Base-by-base conservation (phyloP, 2,113 vertebrate genomes). In the Chlamydotis undulata region DNA sequence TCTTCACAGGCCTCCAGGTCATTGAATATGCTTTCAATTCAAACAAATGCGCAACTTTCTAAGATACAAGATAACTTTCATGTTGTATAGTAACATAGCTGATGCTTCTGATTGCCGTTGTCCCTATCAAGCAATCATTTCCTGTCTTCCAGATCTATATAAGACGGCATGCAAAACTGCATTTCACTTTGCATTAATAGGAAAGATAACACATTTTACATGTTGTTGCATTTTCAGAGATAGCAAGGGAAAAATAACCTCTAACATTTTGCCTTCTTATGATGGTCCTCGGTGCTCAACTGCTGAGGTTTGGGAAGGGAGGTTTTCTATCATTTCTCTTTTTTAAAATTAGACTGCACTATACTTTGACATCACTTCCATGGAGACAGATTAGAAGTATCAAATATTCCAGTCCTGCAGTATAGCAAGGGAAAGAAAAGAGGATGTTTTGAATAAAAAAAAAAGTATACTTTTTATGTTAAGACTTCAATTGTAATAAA, bases 161-260 rank as follows among this genome's bases (percentile, higher is more conserved):
- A 67, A 70, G 70, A 93, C 92, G 92, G 70, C 67, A 93, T 93
- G 95, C 63, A 93, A 94, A 96, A 88, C 67, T 75, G 70, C 63
- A 80, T 95, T 97, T 91, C 84, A 39, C 69, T 96, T 94, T 93
- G 92, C 90, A 97, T 96, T 96, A 96, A 93, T 94, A 74, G 63
- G 50, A 90, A 96, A 94, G 95, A 97, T 97, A 96, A 96, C 84
- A 47, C 50, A 39, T 91, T 94, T 92, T 89, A 74, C 83, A 74
- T 90, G 81, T 84, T 87, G 87, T 91, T 91, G 78, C n/a, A 55
- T 91, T 96, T 97, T 87, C 37, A 47, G 93, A 96, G 93, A 94
- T 96, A 96, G 33, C 45, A 90, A 93, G 28, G 63, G 52, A 96
- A 94, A 69, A 91, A 96, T 94, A 92, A 93, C 87, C 92, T 96